Conservation (phyloP, 2,797 vertebrate species). For the Manis crassicaudata region DNA sequence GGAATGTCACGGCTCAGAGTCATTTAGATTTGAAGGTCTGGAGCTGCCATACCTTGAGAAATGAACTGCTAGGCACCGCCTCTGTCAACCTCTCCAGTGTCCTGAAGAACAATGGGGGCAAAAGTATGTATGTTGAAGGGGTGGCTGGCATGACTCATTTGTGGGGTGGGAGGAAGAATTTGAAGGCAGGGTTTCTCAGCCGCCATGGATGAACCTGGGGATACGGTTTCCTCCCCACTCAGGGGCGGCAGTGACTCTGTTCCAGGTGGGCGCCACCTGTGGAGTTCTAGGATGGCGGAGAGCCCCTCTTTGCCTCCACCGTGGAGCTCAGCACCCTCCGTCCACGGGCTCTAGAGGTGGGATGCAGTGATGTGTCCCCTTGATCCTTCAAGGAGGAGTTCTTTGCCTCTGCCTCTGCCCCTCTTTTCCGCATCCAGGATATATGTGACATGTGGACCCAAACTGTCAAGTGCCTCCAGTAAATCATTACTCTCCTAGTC, state of each 20-base stretch:
- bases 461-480: background rate
- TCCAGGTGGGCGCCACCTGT: rapidly evolving
- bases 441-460: background rate
- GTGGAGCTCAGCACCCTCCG: background rate
- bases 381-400: background rate
- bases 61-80: conserved; percentile 94
- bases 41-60: conserved; percentile 96
- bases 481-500: background rate
- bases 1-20: conserved; percentile 96
- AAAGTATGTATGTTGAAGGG: conserved; percentile 84
- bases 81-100: conserved; percentile 92
- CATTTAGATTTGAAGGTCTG: conserved; percentile 95
- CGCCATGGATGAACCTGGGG: background rate
- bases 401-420: background rate
- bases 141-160: rapidly evolving
- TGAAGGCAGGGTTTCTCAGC: background rate
- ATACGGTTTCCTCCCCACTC: background rate
- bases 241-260: background rate
- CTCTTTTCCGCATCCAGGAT: background rate
- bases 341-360: background rate
- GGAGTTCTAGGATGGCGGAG: background rate
- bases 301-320: background rate
- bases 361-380: background rate
- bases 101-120: conserved; percentile 92
- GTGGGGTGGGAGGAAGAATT: background rate